Evolutionary conservation across 1,140 invertebrate genomes (phyloP).

Genomic region (Saccostrea cuccullata): DNA sequence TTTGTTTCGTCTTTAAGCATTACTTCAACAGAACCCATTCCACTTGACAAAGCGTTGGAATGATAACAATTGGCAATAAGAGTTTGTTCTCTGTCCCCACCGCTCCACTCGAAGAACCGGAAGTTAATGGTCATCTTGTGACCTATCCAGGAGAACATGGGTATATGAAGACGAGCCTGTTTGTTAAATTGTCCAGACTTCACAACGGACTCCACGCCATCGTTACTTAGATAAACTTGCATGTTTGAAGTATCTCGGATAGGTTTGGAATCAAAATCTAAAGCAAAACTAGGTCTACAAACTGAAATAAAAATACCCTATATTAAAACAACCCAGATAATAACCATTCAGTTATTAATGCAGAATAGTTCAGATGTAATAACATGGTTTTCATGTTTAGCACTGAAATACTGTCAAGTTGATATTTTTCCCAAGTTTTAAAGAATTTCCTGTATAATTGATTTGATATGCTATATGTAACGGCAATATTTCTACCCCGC

Average conservation of each 20-base stretch:
- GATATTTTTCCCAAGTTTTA: not conserved
- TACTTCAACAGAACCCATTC: not conserved
- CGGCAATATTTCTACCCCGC: no score
- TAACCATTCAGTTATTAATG: not conserved
- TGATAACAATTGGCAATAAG: conserved; percentile 8
- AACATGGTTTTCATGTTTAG: not conserved
- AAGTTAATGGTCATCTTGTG: conserved; percentile 3
- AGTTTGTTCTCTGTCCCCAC: conserved; percentile 6
- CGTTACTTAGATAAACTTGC: not conserved
- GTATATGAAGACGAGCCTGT: not conserved
- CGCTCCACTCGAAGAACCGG: conserved; percentile 18
- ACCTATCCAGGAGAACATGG: conserved; percentile 16
- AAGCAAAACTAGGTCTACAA: conserved; percentile 6
- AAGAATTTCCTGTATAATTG: not conserved
- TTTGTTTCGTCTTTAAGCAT: not conserved
- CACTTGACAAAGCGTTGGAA: not conserved
- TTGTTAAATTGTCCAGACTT: not conserved
- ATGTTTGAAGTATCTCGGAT: not conserved
- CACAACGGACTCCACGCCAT: not conserved
- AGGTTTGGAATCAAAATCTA: conserved; percentile 11
- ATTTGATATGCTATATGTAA: no score
- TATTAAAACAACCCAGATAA: not conserved
- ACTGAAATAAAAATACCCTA: not conserved
- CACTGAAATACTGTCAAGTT: not conserved
- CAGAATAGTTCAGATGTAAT: not conserved